These are phyloP conservation scores for Lonchura striata DNA, from an alignment of 2,113 vertebrate species.

Conservation along the genomic window DNA sequence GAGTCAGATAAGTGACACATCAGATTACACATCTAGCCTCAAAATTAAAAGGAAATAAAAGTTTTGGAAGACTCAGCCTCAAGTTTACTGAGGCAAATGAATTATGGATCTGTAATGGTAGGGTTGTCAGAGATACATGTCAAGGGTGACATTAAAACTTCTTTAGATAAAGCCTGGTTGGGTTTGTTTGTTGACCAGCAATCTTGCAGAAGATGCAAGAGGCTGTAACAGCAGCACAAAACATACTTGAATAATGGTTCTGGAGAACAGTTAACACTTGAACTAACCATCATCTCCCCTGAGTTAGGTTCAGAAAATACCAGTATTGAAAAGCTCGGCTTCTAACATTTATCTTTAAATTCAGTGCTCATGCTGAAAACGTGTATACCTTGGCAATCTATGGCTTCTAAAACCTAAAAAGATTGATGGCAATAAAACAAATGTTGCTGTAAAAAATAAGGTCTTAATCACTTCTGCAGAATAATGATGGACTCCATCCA, in stretches of 20 bases:
- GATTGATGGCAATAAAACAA: neutral
- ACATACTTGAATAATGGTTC: neutral
- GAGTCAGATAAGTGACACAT: neutral
- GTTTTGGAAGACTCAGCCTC: neutral
- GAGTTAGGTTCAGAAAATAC: neutral
- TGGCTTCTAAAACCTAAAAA: neutral
- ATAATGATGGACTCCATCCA: neutral
- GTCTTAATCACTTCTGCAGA: neutral
- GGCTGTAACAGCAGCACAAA: neutral
- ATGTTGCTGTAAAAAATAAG: neutral
- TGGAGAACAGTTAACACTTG: neutral
- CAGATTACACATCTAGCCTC: neutral
- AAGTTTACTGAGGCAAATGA: neutral
- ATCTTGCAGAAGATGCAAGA: neutral
- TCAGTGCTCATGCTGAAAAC: neutral
- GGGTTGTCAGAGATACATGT: neutral
- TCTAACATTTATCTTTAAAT: neutral
- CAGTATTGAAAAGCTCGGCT: neutral
- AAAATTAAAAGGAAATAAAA: neutral
- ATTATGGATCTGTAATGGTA: neutral
- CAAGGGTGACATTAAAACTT: neutral
- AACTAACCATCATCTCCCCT: neutral
- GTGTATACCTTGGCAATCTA: neutral
- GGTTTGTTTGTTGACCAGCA: neutral
- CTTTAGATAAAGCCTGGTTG: neutral